Evolutionary conservation across 2,888 invertebrate species (phyloP), one percentile per base, ranked within the genome.

Genomic region (Heliconius charithonia): DNA sequence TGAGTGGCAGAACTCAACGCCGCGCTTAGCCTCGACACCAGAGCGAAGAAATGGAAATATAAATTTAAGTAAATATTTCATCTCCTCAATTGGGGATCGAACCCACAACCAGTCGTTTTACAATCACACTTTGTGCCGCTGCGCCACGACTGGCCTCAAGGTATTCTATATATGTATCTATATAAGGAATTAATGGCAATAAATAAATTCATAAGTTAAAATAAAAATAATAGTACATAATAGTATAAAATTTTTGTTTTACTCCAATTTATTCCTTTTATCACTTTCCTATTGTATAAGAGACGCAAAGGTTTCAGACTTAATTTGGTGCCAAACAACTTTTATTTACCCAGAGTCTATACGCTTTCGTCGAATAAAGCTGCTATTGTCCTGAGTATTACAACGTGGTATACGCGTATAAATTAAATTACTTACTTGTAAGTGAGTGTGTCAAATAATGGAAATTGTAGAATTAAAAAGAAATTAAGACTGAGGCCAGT

Each of bases 291-390:
- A 72, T 32, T 56, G 29, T 72, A 10, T 56, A 19, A 59, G n/a
- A 72, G 29, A 56, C 32, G 51, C 56, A 32, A 59, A 72, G 72
- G 72, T 72, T 72, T 59, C 32, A n/a, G 22, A 72, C 6, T 72
- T 72, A 72, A 72, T 72, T 72, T n/a, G n/a, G 7, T 32, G 22
- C 16, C 72, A 72, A 41, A 72, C 67, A 59, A n/a, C 56, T 56
- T 72, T 9, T 72, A 32, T 72, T 72, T 56, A 72, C n/a, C 32
- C 3, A 72, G 13, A 72, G 72, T 56, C 72, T 32, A 72, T 16
- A 32, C 16, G n/a, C 51, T 72, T 32, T 72, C n/a, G 16, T 59
- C n/a, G 32, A 59, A 72, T n/a, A 32, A 32, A 72, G n/a, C 3
- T n/a, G 32, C 56, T 59, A 72, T 72, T 59, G 59, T 72, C n/a